These are phyloP conservation scores for Trachymyrmex septentrionalis DNA, from an alignment of 1,140 invertebrate species.

Conservation along the genomic window DNA sequence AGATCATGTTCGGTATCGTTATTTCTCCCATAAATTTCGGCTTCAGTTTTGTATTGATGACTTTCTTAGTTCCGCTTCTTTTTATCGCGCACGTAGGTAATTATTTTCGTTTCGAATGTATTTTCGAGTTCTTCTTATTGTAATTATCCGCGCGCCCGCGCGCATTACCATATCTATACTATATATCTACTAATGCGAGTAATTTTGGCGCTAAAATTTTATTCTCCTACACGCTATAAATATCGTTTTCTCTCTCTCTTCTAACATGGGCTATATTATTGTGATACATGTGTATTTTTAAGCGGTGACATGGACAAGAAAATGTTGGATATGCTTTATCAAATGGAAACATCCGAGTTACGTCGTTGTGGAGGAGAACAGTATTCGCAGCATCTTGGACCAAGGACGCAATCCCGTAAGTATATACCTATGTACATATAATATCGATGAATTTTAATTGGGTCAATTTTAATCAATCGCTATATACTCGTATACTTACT, in stretches of 20 bases:
- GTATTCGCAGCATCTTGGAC: constrained; percentile 81
- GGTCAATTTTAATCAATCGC: background rate
- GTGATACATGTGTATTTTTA: constrained; percentile 45
- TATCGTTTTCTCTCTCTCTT: background rate
- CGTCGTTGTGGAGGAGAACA: constrained; percentile 80
- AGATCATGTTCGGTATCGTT: constrained; percentile 69
- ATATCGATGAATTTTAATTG: background rate
- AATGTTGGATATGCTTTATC: constrained; percentile 80
- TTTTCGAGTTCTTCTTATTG: background rate
- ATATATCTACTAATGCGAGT: too few species aligned
- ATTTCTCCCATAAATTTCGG: constrained; percentile 73
- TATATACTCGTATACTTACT: too few species aligned
- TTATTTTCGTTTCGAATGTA: constrained; percentile 9
- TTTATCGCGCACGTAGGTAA: constrained; percentile 78
- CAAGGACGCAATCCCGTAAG: constrained; percentile 83
- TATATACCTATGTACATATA: background rate
- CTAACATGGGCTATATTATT: background rate
- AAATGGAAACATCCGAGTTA: constrained; percentile 83
- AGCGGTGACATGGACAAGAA: constrained; percentile 80
- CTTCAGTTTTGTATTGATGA: constrained; percentile 66
- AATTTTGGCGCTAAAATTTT: too few species aligned
- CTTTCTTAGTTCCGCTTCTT: constrained; percentile 74
- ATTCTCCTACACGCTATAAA: too few species aligned
- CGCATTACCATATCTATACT: too few species aligned
- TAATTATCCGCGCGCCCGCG: too few species aligned